phyloP scores from a whole-genome alignment of 2,113 vertebrate genomes.

The Paratilapia polleni region DNA sequence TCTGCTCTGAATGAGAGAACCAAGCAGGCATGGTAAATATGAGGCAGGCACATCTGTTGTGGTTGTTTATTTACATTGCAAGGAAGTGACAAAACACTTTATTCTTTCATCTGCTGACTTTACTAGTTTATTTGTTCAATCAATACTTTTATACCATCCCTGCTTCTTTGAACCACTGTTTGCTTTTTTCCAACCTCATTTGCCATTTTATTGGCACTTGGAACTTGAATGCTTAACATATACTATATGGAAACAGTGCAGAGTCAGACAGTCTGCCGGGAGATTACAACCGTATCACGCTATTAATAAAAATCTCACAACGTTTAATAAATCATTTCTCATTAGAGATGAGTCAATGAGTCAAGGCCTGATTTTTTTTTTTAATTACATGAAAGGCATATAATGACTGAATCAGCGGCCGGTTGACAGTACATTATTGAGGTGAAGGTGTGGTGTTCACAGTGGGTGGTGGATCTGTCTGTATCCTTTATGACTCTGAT shows the following conservation, averaged over 20 bases:
- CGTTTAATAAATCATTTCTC: slow-evolving; percentile 14
- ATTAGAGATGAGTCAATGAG: slow-evolving; percentile 29
- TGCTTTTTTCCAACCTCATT: slow-evolving; percentile 21
- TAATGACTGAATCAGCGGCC: not conserved
- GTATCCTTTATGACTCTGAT: slow-evolving; percentile 14
- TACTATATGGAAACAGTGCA: not conserved
- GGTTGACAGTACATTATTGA: not conserved
- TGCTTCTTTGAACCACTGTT: slow-evolving; percentile 22
- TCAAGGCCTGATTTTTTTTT: not conserved
- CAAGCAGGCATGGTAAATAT: slow-evolving; percentile 12
- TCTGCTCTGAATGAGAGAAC: slow-evolving; percentile 30
- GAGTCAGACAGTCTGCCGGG: not conserved
- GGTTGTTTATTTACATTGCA: slow-evolving; percentile 64
- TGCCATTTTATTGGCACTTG: slow-evolving; percentile 31
- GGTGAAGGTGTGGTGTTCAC: not conserved
- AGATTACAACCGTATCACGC: not conserved
- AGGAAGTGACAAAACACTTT: slow-evolving; percentile 59
- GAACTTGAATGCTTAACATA: slow-evolving; percentile 22
- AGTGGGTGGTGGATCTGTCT: not conserved
- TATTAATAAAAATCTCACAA: not conserved
- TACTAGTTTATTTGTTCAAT: slow-evolving; percentile 62
- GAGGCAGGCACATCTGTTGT: slow-evolving; percentile 51
- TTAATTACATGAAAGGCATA: slow-evolving; percentile 1
- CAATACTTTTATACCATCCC: slow-evolving; percentile 48
- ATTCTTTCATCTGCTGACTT: slow-evolving; percentile 59